Evolutionary conservation across 1,140 invertebrate species (phyloP).

Genomic region (Chlorops oryzae): DNA sequence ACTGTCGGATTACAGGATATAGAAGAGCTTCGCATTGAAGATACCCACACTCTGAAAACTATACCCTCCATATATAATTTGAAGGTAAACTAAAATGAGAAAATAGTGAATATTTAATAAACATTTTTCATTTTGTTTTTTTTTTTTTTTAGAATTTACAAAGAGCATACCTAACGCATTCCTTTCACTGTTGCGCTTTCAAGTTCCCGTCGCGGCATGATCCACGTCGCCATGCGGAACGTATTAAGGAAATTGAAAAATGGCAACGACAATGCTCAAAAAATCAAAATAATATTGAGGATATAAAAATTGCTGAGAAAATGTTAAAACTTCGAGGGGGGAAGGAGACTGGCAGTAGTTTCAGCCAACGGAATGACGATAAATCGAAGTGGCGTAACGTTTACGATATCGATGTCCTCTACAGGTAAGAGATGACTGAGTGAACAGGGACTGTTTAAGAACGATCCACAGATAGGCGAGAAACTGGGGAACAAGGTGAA

Average conservation of each 20-base stretch:
- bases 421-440: too few species aligned
- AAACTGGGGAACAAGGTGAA: too few species aligned
- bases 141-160: constrained; percentile 47
- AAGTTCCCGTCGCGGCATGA: constrained; percentile 72
- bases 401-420: neutral
- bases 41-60: constrained; percentile 65
- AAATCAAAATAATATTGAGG: neutral
- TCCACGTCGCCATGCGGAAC: constrained; percentile 57
- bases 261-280: constrained; percentile 36
- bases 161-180: constrained; percentile 66
- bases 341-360: too few species aligned
- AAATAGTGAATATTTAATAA: too few species aligned
- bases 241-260: constrained; percentile 52
- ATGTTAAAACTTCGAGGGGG: too few species aligned
- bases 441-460: too few species aligned
- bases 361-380: neutral
- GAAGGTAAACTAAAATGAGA: constrained; percentile 51
- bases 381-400: neutral
- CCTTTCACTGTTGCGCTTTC: constrained; percentile 87
- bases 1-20: constrained; percentile 65
- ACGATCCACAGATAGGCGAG: too few species aligned
- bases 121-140: constrained; percentile 5
- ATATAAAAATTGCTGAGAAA: too few species aligned
- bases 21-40: constrained; percentile 63
- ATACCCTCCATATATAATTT: constrained; percentile 81